A percentile compares a stretch with the other conserved stretches of the same genome.
phyloP scores from a whole-genome alignment of 2,888 invertebrate genomes.

The Lordiphosa fenestrarum region DNA sequence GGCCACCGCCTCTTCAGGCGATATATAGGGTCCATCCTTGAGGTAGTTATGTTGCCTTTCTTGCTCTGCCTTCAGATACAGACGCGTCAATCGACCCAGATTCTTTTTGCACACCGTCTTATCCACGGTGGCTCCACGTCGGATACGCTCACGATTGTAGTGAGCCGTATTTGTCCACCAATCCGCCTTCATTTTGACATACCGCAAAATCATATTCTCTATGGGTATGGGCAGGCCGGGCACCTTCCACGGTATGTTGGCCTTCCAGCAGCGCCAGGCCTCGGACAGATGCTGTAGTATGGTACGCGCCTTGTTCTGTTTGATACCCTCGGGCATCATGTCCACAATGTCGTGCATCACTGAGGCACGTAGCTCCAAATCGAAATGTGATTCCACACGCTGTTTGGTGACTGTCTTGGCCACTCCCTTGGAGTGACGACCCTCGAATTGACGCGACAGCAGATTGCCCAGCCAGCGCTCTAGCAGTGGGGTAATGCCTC shows the following conservation, averaged over 20 bases:
- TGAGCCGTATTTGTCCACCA: constrained; percentile 99
- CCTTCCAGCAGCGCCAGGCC: constrained; percentile 99
- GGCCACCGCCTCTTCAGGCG: constrained; percentile 99
- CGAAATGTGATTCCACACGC: constrained; percentile 99
- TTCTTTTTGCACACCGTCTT: constrained; percentile 99
- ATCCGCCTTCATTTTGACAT: constrained; percentile 99
- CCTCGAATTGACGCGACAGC: constrained; percentile 98
- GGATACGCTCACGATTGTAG: constrained; percentile 98
- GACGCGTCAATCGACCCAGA: constrained; percentile 96
- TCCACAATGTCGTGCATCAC: constrained; percentile 99
- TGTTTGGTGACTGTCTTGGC: constrained; percentile 99
- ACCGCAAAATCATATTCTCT: constrained; percentile 99
- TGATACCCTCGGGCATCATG: constrained; percentile 99
- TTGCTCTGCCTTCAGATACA: constrained; percentile 98
- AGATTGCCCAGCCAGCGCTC: constrained; percentile 99
- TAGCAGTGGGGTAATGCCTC: constrained; percentile 98
- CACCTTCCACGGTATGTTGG: constrained; percentile 99
- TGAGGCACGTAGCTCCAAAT: constrained; percentile 97
- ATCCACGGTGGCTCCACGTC: constrained; percentile 99
- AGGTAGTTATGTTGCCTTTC: constrained; percentile 99
- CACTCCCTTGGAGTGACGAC: constrained; percentile 99
- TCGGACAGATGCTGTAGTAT: constrained; percentile 99
- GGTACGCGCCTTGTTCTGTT: constrained; percentile 99
- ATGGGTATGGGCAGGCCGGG: constrained; percentile 99
- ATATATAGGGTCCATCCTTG: constrained; percentile 99